phyloP scores from a whole-genome alignment of 2,888 invertebrate species.

The Candidula unifasciata region DNA sequence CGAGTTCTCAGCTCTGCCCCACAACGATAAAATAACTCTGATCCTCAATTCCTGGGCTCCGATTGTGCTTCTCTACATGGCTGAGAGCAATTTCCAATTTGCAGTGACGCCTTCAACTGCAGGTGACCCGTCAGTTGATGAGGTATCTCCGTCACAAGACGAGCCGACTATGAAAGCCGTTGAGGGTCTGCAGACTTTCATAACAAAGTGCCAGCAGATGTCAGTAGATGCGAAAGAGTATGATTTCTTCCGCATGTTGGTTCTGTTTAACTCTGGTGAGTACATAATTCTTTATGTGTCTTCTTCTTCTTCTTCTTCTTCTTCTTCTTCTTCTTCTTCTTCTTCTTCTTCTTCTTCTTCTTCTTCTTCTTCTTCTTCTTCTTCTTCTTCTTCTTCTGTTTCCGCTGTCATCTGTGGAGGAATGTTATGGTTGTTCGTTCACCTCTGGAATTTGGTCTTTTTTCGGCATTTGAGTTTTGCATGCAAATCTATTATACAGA shows the following conservation, averaged over 20 bases:
- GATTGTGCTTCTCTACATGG: slow-evolving; percentile 74
- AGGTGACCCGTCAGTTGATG: slow-evolving; percentile 45
- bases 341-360: too few relatives aligned
- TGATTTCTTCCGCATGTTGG: slow-evolving; percentile 70
- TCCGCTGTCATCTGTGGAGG: too few relatives aligned
- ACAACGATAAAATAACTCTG: slow-evolving; percentile 73
- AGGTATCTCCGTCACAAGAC: slow-evolving; percentile 59
- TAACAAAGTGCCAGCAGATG: slow-evolving; percentile 74
- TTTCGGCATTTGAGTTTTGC: too few relatives aligned
- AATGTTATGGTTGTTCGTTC: too few relatives aligned
- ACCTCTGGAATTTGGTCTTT: too few relatives aligned
- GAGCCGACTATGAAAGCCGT: slow-evolving; percentile 75
- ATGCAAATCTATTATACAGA: too few relatives aligned
- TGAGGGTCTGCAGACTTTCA: slow-evolving; percentile 74
- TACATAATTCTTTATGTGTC: not conserved
- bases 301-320: too few relatives aligned
- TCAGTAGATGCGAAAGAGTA: slow-evolving; percentile 73
- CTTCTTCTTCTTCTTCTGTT: too few relatives aligned
- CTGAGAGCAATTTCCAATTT: slow-evolving; percentile 76
- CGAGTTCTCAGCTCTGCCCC: slow-evolving; percentile 71
- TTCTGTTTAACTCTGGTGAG: slow-evolving; percentile 75
- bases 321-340: too few relatives aligned
- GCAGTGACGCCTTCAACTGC: slow-evolving; percentile 70
- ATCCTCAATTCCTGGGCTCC: slow-evolving; percentile 73
- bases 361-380: too few relatives aligned